Percentiles rank a stretch among this genome's conserved stretches.
These are phyloP conservation scores for Manis pentadactyla DNA, from an alignment of 2,797 vertebrate genomes.

Conservation along the genomic window DNA sequence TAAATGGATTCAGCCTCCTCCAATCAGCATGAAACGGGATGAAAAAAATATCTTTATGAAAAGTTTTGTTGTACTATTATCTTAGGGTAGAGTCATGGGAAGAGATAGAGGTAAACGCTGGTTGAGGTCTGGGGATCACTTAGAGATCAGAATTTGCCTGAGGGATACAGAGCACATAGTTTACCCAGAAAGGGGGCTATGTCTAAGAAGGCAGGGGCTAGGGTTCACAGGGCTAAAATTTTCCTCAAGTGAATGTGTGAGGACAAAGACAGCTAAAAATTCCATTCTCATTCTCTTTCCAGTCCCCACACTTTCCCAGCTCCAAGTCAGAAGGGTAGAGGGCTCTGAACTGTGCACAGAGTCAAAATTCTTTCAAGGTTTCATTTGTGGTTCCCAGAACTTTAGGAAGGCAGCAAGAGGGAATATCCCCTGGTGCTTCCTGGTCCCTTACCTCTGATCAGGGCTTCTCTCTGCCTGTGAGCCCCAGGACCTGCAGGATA, in stretches of 20 bases:
- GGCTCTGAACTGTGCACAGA: not conserved
- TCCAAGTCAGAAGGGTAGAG: not conserved
- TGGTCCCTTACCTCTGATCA: slow-evolving; percentile 49
- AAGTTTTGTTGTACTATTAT: slow-evolving; percentile 46
- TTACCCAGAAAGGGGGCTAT: slow-evolving; percentile 24
- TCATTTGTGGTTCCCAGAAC: not conserved
- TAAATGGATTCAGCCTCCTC: slow-evolving; percentile 37
- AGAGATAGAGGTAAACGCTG: not conserved
- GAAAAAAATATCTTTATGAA: slow-evolving; percentile 67
- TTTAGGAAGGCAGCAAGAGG: not conserved
- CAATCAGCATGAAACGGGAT: slow-evolving; percentile 54
- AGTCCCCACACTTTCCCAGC: not conserved
- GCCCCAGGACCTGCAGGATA: slow-evolving; percentile 93
- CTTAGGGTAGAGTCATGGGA: not conserved
- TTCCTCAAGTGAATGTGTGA: slow-evolving; percentile 18
- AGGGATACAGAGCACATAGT: slow-evolving; percentile 1
- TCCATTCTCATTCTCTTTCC: slow-evolving; percentile 15
- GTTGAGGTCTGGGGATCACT: slow-evolving; percentile 72
- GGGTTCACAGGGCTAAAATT: not conserved
- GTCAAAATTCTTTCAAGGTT: not conserved
- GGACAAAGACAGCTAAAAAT: slow-evolving; percentile 10
- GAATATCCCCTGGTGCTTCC: not conserved
- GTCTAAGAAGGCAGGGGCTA: not conserved
- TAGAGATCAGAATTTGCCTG: slow-evolving; percentile 74
- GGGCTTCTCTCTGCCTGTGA: slow-evolving; percentile 90